These are phyloP conservation scores for Sebastolobus altivelis DNA, from an alignment of 2,797 vertebrate genomes.

Conservation along the genomic window DNA sequence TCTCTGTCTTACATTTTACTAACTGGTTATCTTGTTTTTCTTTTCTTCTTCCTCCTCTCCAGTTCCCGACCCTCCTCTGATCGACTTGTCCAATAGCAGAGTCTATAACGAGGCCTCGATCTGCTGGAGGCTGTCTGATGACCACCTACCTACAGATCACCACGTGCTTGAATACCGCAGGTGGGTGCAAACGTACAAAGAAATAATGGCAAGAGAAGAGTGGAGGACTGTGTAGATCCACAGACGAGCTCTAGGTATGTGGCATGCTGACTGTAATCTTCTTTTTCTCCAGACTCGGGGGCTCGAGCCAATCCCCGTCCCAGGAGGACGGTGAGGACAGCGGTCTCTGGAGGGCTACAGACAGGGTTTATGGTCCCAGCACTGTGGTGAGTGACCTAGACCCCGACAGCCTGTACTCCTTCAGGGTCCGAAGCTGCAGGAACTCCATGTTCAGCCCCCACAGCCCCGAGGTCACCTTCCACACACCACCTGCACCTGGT, in stretches of 20 bases:
- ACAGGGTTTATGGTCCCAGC: slow-evolving; percentile 85
- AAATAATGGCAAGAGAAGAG: background rate
- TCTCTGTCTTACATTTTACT: background rate
- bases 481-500: slow-evolving; percentile 93
- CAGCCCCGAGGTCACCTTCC: slow-evolving; percentile 91
- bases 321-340: slow-evolving; percentile 85
- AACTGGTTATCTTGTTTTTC: background rate
- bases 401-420: slow-evolving; percentile 87
- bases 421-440: slow-evolving; percentile 91
- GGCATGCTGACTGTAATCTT: background rate
- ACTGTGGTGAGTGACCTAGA: slow-evolving; percentile 89
- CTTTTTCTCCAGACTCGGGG: slow-evolving; percentile 52
- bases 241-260: background rate
- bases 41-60: slow-evolving; percentile 22
- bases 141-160: slow-evolving; percentile 88
- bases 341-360: slow-evolving; percentile 83
- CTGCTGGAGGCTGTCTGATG: slow-evolving; percentile 90
- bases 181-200: slow-evolving; percentile 34
- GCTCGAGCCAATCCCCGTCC: slow-evolving; percentile 62
- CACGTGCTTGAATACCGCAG: slow-evolving; percentile 92
- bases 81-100: slow-evolving; percentile 89
- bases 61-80: slow-evolving; percentile 93
- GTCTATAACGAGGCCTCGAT: slow-evolving; percentile 93
- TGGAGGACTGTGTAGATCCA: background rate
- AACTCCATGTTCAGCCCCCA: slow-evolving; percentile 90